phyloP scores from a whole-genome alignment of 1,140 invertebrate genomes.

The Propsilocerus akamusi region DNA sequence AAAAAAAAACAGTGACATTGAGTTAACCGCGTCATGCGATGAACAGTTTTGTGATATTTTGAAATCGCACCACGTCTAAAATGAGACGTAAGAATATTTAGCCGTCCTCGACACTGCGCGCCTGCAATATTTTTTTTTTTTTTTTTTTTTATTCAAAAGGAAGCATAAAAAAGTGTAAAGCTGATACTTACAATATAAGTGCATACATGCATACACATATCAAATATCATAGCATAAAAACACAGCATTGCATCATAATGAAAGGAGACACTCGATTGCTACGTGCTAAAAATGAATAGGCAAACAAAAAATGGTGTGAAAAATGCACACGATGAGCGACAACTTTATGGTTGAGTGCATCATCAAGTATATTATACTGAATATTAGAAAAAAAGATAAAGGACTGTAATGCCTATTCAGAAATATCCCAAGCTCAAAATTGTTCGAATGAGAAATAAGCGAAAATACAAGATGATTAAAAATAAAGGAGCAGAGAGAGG shows the following conservation, averaged over 20 bases:
- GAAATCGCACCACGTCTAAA: too few relatives aligned
- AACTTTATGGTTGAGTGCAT: too few relatives aligned
- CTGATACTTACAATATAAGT: too few relatives aligned
- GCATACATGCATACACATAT: conserved; percentile 3
- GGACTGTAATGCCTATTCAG: conserved; percentile 1
- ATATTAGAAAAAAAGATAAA: background rate
- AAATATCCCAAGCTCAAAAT: background rate
- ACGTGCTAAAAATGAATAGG: conserved; percentile 3
- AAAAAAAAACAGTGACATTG: too few relatives aligned
- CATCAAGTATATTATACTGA: conserved; percentile 1
- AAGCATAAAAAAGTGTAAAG: too few relatives aligned
- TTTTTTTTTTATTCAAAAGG: too few relatives aligned
- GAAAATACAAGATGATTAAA: conserved; percentile 2
- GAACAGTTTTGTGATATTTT: too few relatives aligned
- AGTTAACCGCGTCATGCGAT: too few relatives aligned
- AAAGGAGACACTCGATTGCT: background rate
- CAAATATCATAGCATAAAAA: background rate
- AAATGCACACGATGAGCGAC: background rate
- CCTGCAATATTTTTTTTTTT: too few relatives aligned
- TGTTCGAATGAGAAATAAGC: conserved; percentile 1
- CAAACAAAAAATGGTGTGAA: conserved; percentile 4
- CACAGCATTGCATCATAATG: background rate
- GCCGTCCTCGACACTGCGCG: too few relatives aligned
- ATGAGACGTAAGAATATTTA: too few relatives aligned
- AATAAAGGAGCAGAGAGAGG: too few relatives aligned